Base-by-base conservation (phyloP, 2,797 vertebrate species). In the Rhabdomys pumilio region DNA sequence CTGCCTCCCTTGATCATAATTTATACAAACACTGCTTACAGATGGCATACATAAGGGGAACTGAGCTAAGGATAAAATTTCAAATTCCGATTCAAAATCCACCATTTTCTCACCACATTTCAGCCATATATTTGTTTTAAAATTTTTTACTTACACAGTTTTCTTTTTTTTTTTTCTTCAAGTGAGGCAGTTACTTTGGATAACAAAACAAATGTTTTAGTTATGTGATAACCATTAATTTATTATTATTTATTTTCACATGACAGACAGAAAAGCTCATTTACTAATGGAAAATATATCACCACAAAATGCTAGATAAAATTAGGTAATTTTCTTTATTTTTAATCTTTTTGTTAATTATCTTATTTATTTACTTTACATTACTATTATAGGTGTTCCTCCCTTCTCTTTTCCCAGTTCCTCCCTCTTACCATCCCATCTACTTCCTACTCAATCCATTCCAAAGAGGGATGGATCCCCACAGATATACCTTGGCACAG, bases 171-270 rank as follows among this genome's bases (percentile, higher is more conserved):
- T 26, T 72, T 26, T 6, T 2, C 2, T 12, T 22, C 50, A 7
- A 79, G 72, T 91, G 20, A 89, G 84, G 11, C 11, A 88, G 38
- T 67, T 8, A 73, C 50, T 91, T 53, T 72, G 11, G n/a, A 53
- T 77, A 59, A 67, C 47, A 10, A 94, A 91, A 69, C n/a, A 96
- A 72, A 67, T 6, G 1, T 85, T 87, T 20, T n/a, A 72, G 8
- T 89, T 95, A 93, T 77, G 65, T 95, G 69, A 7, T 75, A 44
- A 73, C 11, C 50, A 84, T 2, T 31, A 76, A 10, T 17, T 94
- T 89, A 73, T 87, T 82, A 93, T n/a, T n/a, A n/a, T n/a, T n/a
- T 88, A 84, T 73, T 34, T n/a, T 94, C 86, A 89, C 22, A 69
- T 26, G 2, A 79, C 22, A 89, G 34, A 79, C 63, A n/a, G 38